A percentile compares a stretch with the other conserved stretches of the same genome.
These are phyloP conservation scores for Sycobia sp. DNA, from an alignment of 1,140 invertebrate species.

Conservation along the genomic window DNA sequence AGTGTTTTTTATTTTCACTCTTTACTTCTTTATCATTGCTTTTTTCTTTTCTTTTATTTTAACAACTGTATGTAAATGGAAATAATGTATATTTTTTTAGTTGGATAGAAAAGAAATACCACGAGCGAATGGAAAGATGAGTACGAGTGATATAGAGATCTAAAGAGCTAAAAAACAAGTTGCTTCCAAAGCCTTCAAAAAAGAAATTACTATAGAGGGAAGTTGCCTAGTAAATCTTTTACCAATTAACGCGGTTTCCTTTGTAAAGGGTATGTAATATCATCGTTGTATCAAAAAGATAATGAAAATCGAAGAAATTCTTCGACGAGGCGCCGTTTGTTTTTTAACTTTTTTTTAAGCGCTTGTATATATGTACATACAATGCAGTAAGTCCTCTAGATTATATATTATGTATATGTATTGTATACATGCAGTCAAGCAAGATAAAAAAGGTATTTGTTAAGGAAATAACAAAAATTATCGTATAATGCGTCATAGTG, in stretches of 20 bases:
- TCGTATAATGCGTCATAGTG: slow-evolving; percentile 42
- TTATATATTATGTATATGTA: slow-evolving; percentile 52
- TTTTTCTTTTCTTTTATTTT: slow-evolving; percentile 27
- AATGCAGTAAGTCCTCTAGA: slow-evolving; percentile 51
- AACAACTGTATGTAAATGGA: slow-evolving; percentile 22
- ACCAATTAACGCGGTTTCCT: slow-evolving; percentile 21
- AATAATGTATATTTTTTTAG: slow-evolving; percentile 31
- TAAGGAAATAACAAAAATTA: slow-evolving; percentile 46
- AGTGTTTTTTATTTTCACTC: slow-evolving; percentile 15
- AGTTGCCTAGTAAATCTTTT: slow-evolving; percentile 28
- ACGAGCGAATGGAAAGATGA: slow-evolving; percentile 6
- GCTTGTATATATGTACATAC: slow-evolving; percentile 61
- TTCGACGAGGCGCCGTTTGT: slow-evolving; percentile 31
- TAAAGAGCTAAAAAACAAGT: slow-evolving; percentile 19
- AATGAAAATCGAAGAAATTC: slow-evolving; percentile 28
- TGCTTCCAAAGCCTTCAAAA: slow-evolving; percentile 31
- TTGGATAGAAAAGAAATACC: slow-evolving; percentile 14
- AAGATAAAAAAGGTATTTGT: slow-evolving; percentile 43
- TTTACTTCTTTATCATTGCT: slow-evolving; percentile 20
- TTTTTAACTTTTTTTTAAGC: slow-evolving; percentile 34
- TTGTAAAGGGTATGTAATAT: slow-evolving; percentile 27
- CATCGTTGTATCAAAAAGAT: slow-evolving; percentile 16
- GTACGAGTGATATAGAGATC: background rate
- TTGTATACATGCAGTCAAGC: slow-evolving; percentile 54
- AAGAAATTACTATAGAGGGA: slow-evolving; percentile 18